phyloP scores from a whole-genome alignment of 2,113 vertebrate species.

The Lagopus muta region DNA sequence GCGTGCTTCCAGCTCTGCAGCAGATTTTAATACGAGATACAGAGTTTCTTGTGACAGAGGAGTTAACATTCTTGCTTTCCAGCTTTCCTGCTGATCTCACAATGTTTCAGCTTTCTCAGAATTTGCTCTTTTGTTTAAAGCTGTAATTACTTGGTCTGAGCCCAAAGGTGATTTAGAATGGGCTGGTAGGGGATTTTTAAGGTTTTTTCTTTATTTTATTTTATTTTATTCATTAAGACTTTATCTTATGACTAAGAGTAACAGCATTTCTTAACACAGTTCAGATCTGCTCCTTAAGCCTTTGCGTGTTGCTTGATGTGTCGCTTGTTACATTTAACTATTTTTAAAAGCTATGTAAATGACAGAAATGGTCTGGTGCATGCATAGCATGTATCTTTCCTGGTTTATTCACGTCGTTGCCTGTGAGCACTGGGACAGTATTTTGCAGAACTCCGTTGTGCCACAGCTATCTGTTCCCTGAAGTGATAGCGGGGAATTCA shows the following conservation, averaged over 20 bases:
- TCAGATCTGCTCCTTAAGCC: neutral
- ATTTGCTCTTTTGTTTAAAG: slow-evolving; percentile 32
- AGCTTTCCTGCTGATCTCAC: neutral
- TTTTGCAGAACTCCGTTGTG: neutral
- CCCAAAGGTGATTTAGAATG: slow-evolving; percentile 34
- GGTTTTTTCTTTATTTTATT: neutral
- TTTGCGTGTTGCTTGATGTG: neutral
- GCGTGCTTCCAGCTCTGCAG: neutral
- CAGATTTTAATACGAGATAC: neutral
- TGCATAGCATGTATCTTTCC: neutral
- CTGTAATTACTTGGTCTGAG: slow-evolving; percentile 30
- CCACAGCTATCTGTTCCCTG: neutral
- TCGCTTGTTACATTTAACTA: neutral
- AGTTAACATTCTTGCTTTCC: neutral
- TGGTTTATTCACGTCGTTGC: neutral
- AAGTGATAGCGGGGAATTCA: neutral
- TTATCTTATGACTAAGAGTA: neutral
- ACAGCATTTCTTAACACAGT: neutral
- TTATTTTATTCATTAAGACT: neutral
- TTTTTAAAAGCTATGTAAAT: neutral
- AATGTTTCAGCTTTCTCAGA: slow-evolving; percentile 46
- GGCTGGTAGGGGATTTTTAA: slow-evolving; percentile 28
- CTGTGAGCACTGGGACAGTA: neutral
- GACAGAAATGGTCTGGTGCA: neutral
- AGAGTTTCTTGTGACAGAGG: neutral